Evolutionary conservation across 2,888 invertebrate genomes (phyloP).

Genomic region (Cecidostiba fungosa): DNA sequence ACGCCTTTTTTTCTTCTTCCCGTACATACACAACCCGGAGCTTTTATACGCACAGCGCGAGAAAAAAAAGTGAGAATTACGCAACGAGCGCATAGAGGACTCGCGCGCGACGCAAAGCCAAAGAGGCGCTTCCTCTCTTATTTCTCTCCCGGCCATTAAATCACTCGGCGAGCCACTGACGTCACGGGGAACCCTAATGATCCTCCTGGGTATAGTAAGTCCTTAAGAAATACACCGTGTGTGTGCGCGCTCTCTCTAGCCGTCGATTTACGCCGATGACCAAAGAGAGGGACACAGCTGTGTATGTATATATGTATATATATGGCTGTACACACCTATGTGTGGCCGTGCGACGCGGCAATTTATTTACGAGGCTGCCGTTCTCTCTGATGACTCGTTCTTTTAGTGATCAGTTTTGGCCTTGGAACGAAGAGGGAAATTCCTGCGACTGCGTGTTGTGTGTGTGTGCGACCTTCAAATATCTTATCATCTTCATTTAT

Average conservation of each 20-base stretch:
- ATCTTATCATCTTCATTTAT: conserved; percentile 26
- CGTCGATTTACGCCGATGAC: conserved; percentile 31
- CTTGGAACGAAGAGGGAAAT: background rate
- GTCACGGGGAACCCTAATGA: conserved; percentile 46
- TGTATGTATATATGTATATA: background rate
- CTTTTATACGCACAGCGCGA: background rate
- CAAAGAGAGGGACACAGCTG: background rate
- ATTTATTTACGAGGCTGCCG: conserved; percentile 48
- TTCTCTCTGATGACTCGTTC: conserved; percentile 20
- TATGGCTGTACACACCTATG: background rate
- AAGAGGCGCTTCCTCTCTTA: conserved; percentile 24
- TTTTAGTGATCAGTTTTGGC: conserved; percentile 38
- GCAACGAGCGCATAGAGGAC: background rate
- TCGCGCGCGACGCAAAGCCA: background rate
- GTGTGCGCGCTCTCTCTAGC: background rate
- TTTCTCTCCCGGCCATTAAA: conserved; percentile 33
- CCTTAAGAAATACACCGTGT: conserved; percentile 16
- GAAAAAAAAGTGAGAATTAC: background rate
- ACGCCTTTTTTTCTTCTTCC: background rate
- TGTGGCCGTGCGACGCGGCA: background rate
- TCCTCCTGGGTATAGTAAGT: conserved; percentile 44
- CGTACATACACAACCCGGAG: background rate
- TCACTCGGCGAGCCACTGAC: conserved; percentile 51
- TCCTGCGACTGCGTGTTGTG: background rate
- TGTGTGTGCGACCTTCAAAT: conserved; percentile 16